Evolutionary conservation across 2,888 invertebrate species (phyloP), one percentile per base, ranked within the genome.

Genomic region (Hypsopygia costalis): DNA sequence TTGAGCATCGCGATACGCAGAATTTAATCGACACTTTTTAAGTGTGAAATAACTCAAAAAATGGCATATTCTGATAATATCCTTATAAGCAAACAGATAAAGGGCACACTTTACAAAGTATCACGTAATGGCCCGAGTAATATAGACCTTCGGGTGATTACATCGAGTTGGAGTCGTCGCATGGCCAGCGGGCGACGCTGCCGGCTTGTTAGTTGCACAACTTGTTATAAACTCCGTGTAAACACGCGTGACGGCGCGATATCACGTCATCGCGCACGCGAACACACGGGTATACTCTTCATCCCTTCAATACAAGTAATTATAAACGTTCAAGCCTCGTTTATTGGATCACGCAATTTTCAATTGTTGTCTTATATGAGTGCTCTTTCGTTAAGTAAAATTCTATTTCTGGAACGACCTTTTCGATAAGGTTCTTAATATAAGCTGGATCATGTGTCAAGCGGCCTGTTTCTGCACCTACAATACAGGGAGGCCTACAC

Each of bases 191-290:
- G 33, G 11, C 41, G 49, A 49, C 49, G 58, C 43, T 57, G 74
- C 16, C 16, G 16, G 16, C 77, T 82, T 79, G 82, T 81, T 82
- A 77, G 79, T 77, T 79, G 64, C 62, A 74, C 76, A 80, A 78
- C 60, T 80, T 78, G 81, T 81, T 82, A 80, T 81, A 81, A 73
- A 53, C 69, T 59, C 58, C 71, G 69, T 69, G 74, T 69, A 65
- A 71, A 80, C 83, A 81, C 77, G 85, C 85, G 82, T 85, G 86
- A 86, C 81, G 79, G 62, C 59, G 58, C 52, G 64, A 60, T 83
- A 83, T 82, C 86, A 76, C 75, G 77, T 75, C 73, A 81, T 81
- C 79, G 69, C 45, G 73, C 87, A 86, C 85, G 87, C 87, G 78
- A 83, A 61, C 70, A 58, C 66, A 68, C 66, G 70, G 71, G 64